phyloP scores from a whole-genome alignment of 2,113 vertebrate genomes.

The Aldabrachelys gigantea region DNA sequence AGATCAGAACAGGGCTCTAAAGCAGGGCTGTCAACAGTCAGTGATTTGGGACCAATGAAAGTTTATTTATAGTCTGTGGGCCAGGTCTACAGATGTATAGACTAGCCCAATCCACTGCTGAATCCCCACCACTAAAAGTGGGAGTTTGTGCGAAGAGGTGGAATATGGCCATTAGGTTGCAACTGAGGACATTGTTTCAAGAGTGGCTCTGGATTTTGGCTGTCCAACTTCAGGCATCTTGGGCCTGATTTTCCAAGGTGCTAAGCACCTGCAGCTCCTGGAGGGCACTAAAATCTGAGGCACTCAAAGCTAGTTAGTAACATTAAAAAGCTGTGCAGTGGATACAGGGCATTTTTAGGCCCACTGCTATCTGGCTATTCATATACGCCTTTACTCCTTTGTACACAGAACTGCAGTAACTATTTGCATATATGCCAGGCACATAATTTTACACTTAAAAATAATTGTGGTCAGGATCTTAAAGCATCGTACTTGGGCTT shows the following conservation, averaged over 20 bases:
- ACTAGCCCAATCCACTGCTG: neutral
- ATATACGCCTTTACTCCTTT: conserved; percentile 31
- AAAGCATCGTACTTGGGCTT: conserved; percentile 52
- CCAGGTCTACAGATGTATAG: neutral
- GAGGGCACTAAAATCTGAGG: neutral
- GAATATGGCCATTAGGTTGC: rapidly evolving
- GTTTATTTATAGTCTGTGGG: neutral
- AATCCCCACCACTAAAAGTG: neutral
- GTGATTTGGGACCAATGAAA: neutral
- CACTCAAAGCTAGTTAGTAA: neutral
- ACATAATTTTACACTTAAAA: conserved; percentile 44
- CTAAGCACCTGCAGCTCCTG: neutral
- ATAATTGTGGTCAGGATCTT: conserved; percentile 37
- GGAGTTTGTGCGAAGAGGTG: neutral
- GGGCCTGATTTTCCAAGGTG: neutral
- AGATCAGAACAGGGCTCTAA: neutral
- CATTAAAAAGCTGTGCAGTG: neutral
- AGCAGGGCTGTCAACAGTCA: rapidly evolving
- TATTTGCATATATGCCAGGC: conserved; percentile 28
- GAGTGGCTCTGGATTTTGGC: neutral
- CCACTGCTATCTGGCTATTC: conserved; percentile 3
- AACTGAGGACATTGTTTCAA: neutral
- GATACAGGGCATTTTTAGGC: conserved; percentile 23
- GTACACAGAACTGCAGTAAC: conserved; percentile 40
- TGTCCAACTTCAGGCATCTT: neutral